phyloP scores from a whole-genome alignment of 2,797 vertebrate genomes.

The Antrozous pallidus region DNA sequence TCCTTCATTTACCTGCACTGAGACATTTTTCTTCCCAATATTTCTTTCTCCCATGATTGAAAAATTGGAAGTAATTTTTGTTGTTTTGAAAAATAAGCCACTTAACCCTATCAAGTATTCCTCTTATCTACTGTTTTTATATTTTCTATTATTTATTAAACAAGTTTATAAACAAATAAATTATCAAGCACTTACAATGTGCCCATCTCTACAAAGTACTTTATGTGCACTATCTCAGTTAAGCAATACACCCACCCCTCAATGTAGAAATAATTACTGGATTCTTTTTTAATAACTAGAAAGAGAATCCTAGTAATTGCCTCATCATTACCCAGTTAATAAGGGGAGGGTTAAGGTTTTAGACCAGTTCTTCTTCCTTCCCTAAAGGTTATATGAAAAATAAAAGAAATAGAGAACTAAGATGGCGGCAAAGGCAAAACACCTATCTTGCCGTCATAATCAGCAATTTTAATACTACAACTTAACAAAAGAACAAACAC shows the following conservation, averaged over 20 bases:
- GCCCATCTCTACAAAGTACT: not conserved
- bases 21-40: not conserved
- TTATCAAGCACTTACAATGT: not conserved
- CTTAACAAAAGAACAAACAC: no score
- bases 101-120: not conserved
- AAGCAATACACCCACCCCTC: not conserved
- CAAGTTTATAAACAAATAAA: not conserved
- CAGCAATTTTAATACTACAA: no score
- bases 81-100: not conserved
- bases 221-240: not conserved
- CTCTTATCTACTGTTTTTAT: not conserved
- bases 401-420: no score
- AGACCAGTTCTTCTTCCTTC: not conserved
- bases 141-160: not conserved
- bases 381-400: not conserved
- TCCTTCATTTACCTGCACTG: not conserved
- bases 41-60: not conserved
- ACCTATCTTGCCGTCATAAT: no score
- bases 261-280: not conserved
- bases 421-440: no score
- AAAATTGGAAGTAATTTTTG: not conserved
- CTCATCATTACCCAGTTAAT: not conserved
- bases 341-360: not conserved
- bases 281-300: not conserved
- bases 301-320: not conserved